Conservation (phyloP, 2,797 vertebrate species). For the Bryconaethiops microstoma region DNA sequence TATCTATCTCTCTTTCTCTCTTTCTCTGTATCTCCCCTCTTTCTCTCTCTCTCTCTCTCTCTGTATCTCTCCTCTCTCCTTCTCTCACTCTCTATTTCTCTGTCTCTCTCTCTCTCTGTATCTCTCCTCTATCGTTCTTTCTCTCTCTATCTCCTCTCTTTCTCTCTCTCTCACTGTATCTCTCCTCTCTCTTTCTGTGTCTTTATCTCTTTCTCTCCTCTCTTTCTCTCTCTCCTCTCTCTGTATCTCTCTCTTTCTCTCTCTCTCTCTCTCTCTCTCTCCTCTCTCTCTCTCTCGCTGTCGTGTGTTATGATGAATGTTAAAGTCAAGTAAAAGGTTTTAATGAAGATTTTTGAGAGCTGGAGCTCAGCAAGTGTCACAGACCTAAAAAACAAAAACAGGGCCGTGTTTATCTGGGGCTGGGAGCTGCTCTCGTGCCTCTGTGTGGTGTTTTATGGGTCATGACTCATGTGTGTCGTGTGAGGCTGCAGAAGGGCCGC, state of each 20-base stretch:
- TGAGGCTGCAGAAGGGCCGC: constrained; percentile 28
- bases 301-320: neutral
- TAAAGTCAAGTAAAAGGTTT: neutral
- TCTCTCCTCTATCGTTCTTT: too few relatives aligned
- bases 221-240: neutral
- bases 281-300: neutral
- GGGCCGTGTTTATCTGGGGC: neutral
- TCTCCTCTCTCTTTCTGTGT: neutral
- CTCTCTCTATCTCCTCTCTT: neutral
- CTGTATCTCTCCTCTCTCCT: neutral
- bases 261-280: neutral
- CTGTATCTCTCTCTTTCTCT: neutral
- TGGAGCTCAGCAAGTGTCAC: neutral
- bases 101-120: constrained; percentile 24
- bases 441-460: constrained; percentile 35
- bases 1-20: neutral
- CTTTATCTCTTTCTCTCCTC: neutral
- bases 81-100: neutral
- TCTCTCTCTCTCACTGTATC: neutral
- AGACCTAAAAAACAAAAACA: neutral
- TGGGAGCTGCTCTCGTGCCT: neutral
- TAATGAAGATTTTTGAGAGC: constrained; percentile 12
- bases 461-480: constrained; percentile 28
- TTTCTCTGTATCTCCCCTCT: neutral
- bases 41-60: neutral